Percentiles rank a stretch among this genome's conserved stretches.
phyloP scores from a whole-genome alignment of 1,140 invertebrate genomes.

The Metopolophium dirhodum region DNA sequence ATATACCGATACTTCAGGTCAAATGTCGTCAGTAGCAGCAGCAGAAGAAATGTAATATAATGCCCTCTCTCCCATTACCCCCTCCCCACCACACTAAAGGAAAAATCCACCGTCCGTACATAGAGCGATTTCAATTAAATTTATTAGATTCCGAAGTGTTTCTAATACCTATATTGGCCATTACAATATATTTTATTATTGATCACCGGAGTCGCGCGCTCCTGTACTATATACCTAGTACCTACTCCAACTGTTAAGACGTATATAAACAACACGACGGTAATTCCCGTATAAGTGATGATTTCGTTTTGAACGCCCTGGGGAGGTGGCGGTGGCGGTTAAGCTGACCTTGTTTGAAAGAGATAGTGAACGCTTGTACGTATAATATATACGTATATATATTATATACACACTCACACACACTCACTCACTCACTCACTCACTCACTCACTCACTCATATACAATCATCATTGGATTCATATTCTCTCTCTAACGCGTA shows the following conservation, averaged over 20 bases:
- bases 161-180: neutral
- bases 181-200: neutral
- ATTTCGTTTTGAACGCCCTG: conserved; percentile 20
- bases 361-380: conserved; percentile 27
- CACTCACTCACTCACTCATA: neutral
- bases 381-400: neutral
- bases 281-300: conserved; percentile 23
- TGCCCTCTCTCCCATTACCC: no score
- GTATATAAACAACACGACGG: neutral
- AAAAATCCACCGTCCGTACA: neutral
- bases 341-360: conserved; percentile 42
- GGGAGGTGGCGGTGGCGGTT: neutral
- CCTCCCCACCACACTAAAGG: no score
- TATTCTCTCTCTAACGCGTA: neutral
- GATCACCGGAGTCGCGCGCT: neutral
- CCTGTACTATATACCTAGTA: neutral
- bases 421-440: neutral
- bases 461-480: neutral
- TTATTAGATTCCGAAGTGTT: neutral
- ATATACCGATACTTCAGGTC: neutral
- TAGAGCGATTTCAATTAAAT: neutral
- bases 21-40: neutral
- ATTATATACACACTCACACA: no score
- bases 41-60: neutral
- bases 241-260: neutral